Evolutionary conservation across 2,113 vertebrate genomes (phyloP).

Genomic region (Microtus pennsylvanicus): DNA sequence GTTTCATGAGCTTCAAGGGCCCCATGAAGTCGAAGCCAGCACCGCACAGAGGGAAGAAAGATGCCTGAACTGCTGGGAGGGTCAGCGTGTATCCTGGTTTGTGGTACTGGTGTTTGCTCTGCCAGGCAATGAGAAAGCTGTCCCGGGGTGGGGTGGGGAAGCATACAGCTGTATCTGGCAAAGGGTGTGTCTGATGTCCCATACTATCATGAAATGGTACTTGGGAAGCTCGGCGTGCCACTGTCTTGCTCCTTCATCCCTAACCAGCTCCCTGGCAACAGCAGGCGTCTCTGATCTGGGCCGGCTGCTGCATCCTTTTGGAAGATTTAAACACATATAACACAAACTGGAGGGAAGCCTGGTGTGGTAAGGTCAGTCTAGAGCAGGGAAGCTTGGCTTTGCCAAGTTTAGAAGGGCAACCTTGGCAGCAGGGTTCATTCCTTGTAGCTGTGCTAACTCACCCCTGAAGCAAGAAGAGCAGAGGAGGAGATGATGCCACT

Average conservation of each 20-base stretch:
- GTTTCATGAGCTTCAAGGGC: not conserved
- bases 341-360: not conserved
- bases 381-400: not conserved
- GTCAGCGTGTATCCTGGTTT: not conserved
- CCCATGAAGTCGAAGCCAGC: too few species aligned
- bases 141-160: not conserved
- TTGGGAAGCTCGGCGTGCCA: too few species aligned
- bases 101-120: not conserved
- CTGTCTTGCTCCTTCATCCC: too few species aligned
- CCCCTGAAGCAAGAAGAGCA: accelerated
- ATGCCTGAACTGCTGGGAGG: not conserved
- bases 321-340: too few species aligned
- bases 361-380: accelerated
- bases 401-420: not conserved
- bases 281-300: not conserved
- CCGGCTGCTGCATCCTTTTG: accelerated
- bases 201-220: too few species aligned
- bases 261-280: too few species aligned
- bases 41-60: too few species aligned
- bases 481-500: accelerated
- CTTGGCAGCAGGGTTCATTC: not conserved
- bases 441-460: accelerated
- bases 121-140: not conserved
- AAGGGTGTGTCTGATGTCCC: not conserved
- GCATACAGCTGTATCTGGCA: accelerated